Evolutionary conservation across 1,140 invertebrate species (phyloP).

Genomic region (Bathynomus jamesi): DNA sequence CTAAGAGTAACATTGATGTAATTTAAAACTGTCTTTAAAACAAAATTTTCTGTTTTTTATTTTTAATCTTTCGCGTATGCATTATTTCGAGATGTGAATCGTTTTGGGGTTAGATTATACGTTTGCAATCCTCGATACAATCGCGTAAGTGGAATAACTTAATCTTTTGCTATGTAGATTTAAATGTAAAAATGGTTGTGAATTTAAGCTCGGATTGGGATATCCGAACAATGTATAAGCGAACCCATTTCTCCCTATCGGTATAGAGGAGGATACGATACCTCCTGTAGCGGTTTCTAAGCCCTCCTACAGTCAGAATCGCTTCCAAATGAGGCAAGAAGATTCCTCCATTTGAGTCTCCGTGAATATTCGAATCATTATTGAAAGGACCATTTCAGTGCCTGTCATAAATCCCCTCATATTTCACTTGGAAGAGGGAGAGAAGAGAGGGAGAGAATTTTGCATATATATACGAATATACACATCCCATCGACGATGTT

Average conservation of each 20-base stretch:
- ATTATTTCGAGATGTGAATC: too few relatives aligned
- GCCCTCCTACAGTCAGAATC: background rate
- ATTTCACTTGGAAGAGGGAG: background rate
- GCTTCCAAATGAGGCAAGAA: background rate
- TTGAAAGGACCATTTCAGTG: background rate
- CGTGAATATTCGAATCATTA: background rate
- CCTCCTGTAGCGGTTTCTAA: background rate
- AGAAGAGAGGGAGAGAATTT: background rate
- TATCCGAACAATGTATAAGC: background rate
- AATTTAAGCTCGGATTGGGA: background rate
- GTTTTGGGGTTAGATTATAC: too few relatives aligned
- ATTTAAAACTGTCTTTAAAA: too few relatives aligned
- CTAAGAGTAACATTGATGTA: too few relatives aligned
- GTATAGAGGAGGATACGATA: background rate
- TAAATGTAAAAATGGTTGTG: background rate
- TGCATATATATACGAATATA: background rate
- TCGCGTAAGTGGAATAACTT: background rate
- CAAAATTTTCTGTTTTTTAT: too few relatives aligned
- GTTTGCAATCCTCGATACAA: background rate
- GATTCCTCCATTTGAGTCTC: background rate
- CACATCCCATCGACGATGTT: background rate
- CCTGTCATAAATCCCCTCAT: background rate
- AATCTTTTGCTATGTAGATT: background rate
- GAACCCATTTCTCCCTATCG: background rate
- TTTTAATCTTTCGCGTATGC: too few relatives aligned